A percentile compares a stretch with the other conserved stretches of the same genome.
Conservation (phyloP, 2,888 invertebrate species). For the Phyto melanocephala region DNA sequence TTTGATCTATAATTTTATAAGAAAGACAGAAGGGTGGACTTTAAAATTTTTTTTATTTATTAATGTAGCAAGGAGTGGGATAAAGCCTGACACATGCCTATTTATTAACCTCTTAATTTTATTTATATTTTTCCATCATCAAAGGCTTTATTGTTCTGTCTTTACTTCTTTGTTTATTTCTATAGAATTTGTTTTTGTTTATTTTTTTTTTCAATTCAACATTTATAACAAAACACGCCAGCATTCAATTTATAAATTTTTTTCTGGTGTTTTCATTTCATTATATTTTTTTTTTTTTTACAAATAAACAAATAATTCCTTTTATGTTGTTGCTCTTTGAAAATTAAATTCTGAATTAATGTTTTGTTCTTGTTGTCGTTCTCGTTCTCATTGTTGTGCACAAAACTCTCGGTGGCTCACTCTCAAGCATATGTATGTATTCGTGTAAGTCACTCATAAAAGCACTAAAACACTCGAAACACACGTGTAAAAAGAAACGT, state of each 20-base stretch:
- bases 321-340: conserved; percentile 1
- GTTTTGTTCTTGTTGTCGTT: neutral
- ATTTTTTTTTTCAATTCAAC: neutral
- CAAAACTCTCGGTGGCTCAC: neutral
- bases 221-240: neutral
- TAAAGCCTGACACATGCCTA: too few species aligned
- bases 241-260: neutral
- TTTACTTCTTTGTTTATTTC: neutral
- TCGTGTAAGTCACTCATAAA: neutral
- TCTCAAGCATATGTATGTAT: neutral
- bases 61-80: too few species aligned
- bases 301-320: neutral
- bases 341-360: conserved; percentile 2
- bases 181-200: neutral
- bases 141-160: neutral
- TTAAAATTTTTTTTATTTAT: too few species aligned
- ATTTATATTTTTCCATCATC: neutral
- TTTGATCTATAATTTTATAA: too few species aligned
- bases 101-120: too few species aligned
- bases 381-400: neutral
- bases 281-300: neutral
- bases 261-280: neutral
- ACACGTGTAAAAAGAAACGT: neutral
- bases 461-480: neutral
- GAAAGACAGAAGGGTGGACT: too few species aligned